Evolutionary conservation across 2,888 invertebrate species (phyloP).

Genomic region (Apodemia duryi): DNA sequence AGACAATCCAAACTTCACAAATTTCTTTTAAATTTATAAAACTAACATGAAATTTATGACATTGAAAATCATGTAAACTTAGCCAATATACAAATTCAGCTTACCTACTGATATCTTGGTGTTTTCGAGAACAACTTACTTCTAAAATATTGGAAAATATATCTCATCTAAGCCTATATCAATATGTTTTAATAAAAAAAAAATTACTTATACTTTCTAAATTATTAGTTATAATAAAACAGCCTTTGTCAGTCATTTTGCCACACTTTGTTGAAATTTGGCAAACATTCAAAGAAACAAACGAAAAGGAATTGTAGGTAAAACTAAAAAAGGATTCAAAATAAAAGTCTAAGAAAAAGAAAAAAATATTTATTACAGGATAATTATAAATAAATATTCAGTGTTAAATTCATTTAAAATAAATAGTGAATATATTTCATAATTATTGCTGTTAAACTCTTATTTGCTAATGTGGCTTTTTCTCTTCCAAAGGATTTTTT

Average conservation of each 20-base stretch:
- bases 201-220: slow-evolving; percentile 21
- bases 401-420: slow-evolving; percentile 42
- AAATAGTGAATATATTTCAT: slow-evolving; percentile 17
- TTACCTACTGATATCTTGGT: slow-evolving; percentile 29
- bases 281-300: slow-evolving; percentile 34
- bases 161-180: slow-evolving; percentile 21
- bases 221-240: slow-evolving; percentile 35
- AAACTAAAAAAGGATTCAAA: slow-evolving; percentile 28
- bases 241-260: slow-evolving; percentile 63
- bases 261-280: slow-evolving; percentile 39
- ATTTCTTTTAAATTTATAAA: neutral
- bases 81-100: slow-evolving; percentile 21
- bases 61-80: slow-evolving; percentile 5
- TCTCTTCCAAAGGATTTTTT: slow-evolving; percentile 2
- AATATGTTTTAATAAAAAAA: slow-evolving; percentile 18
- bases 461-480: slow-evolving; percentile 17
- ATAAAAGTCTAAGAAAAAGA: slow-evolving; percentile 47
- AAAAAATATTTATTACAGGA: slow-evolving; percentile 68
- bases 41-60: slow-evolving; percentile 7
- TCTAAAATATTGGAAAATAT: slow-evolving; percentile 24
- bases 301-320: slow-evolving; percentile 14
- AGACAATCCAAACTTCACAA: slow-evolving; percentile 5
- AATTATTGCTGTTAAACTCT: slow-evolving; percentile 15
- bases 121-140: slow-evolving; percentile 27
- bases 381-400: slow-evolving; percentile 58